Conservation (phyloP, 2,113 vertebrate species). For the Genyomyrus donnyi region DNA sequence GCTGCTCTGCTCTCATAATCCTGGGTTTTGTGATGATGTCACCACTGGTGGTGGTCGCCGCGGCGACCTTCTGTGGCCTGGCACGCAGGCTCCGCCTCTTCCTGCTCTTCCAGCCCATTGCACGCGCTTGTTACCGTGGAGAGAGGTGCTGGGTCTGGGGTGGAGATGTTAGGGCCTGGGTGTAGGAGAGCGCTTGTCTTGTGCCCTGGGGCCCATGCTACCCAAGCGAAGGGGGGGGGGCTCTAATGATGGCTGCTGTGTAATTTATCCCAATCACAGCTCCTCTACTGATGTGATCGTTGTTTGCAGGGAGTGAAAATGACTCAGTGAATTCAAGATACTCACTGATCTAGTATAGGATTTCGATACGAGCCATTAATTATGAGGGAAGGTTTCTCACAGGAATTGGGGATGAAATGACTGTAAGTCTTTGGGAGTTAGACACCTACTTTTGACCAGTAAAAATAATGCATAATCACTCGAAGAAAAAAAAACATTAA, state of each 20-base stretch:
- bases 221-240: too few relatives aligned
- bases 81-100: slow-evolving; percentile 67
- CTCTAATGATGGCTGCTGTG: neutral
- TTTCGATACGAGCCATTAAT: neutral
- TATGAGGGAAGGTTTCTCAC: neutral
- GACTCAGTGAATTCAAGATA: neutral
- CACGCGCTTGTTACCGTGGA: slow-evolving; percentile 62
- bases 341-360: neutral
- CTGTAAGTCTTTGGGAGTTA: neutral
- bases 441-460: neutral
- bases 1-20: slow-evolving; percentile 86
- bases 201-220: too few relatives aligned
- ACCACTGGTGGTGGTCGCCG: slow-evolving; percentile 79
- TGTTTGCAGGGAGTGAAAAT: neutral
- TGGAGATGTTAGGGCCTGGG: slow-evolving; percentile 68
- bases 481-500: neutral
- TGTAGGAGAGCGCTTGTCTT: slow-evolving; percentile 41
- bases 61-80: slow-evolving; percentile 74
- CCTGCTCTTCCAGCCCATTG: slow-evolving; percentile 62
- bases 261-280: neutral
- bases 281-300: neutral
- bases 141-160: slow-evolving; percentile 52
- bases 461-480: neutral
- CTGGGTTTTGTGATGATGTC: slow-evolving; percentile 91
- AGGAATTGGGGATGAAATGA: neutral